phyloP scores from a whole-genome alignment of 2,888 invertebrate species.

The Meganola albula region DNA sequence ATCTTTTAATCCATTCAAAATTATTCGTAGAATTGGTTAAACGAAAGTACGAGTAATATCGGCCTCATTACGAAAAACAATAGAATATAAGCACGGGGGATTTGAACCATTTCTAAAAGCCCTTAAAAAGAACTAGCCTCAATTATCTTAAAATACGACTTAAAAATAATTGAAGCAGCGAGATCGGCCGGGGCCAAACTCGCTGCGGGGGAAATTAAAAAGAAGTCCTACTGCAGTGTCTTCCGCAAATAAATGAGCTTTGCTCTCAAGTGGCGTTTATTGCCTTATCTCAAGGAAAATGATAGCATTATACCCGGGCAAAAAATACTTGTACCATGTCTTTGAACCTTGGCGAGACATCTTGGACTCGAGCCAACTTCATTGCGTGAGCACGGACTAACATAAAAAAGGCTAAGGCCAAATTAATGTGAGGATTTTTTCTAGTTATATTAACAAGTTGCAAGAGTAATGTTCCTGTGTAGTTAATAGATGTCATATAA shows the following conservation, averaged over 20 bases:
- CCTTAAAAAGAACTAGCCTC: conserved; percentile 16
- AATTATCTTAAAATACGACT: conserved; percentile 30
- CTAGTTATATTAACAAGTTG: conserved; percentile 27
- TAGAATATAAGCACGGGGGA: conserved; percentile 12
- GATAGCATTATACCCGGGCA: conserved; percentile 55
- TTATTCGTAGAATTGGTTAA: too few species aligned
- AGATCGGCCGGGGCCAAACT: conserved; percentile 38
- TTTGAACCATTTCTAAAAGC: conserved; percentile 19
- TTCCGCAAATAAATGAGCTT: conserved; percentile 61
- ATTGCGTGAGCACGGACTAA: conserved; percentile 47
- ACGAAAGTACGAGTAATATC: too few species aligned
- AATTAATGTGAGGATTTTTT: conserved; percentile 24
- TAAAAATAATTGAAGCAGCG: conserved; percentile 53
- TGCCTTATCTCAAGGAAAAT: conserved; percentile 66
- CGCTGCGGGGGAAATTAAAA: conserved; percentile 47
- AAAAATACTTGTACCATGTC: conserved; percentile 63
- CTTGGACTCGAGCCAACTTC: conserved; percentile 65
- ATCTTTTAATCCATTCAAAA: too few species aligned
- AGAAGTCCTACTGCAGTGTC: conserved; percentile 53
- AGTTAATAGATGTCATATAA: too few species aligned
- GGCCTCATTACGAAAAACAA: conserved; percentile 4
- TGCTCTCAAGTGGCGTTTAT: conserved; percentile 67
- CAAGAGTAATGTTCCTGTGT: conserved; percentile 12
- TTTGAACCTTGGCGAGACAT: conserved; percentile 72
- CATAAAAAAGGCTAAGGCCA: conserved; percentile 42